These are phyloP conservation scores for Gymnopithys bicolor DNA, from an alignment of 2,797 vertebrate species.

Conservation along the genomic window DNA sequence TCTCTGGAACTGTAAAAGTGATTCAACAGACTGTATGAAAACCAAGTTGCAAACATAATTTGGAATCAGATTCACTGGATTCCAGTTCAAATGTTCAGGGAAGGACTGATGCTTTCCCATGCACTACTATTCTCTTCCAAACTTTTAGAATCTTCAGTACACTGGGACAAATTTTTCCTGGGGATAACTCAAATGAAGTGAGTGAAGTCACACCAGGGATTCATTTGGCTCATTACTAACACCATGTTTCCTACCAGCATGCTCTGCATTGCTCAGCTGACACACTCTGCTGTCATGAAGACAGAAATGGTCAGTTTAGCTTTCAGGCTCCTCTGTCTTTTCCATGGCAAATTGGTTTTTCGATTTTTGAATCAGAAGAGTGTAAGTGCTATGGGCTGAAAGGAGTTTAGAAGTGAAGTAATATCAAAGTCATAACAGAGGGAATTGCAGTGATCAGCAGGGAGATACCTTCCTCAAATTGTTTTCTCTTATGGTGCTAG, in stretches of 20 bases:
- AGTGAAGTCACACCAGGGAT: conserved; percentile 47
- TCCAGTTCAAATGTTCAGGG: neutral
- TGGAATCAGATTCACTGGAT: neutral
- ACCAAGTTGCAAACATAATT: conserved; percentile 14
- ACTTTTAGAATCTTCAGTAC: neutral
- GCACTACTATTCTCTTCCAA: neutral
- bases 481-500: neutral
- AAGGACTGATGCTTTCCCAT: neutral
- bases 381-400: neutral
- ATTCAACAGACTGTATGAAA: conserved; percentile 39
- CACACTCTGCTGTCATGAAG: neutral
- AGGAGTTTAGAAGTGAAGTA: neutral
- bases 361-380: neutral
- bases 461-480: neutral
- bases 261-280: conserved; percentile 2
- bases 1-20: conserved; percentile 51
- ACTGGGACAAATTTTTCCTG: conserved; percentile 22
- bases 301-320: neutral
- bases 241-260: conserved; percentile 21
- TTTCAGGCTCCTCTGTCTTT: neutral
- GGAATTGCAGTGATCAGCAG: neutral
- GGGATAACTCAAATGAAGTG: conserved; percentile 37
- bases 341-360: accelerated
- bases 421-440: neutral
- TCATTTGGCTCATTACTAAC: conserved; percentile 44